These are phyloP conservation scores for Stenichneumon culpator DNA, from an alignment of 2,888 invertebrate genomes.

Conservation along the genomic window DNA sequence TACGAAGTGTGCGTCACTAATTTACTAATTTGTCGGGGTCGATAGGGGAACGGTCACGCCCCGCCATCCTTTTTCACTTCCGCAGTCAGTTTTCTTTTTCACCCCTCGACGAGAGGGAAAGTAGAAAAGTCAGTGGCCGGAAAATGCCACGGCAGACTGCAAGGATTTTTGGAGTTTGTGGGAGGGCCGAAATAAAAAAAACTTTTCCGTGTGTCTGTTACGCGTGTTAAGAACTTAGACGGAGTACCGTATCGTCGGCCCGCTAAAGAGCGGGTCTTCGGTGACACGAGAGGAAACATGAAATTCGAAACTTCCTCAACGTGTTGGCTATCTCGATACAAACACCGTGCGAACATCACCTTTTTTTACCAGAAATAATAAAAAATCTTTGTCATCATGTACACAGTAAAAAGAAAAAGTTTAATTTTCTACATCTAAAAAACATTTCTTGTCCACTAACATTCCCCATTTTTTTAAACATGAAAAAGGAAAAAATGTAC, in stretches of 20 bases:
- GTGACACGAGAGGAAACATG: slow-evolving; percentile 82
- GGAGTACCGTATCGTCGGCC: slow-evolving; percentile 45
- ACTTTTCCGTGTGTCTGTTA: slow-evolving; percentile 6
- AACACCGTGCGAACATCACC: slow-evolving; percentile 28
- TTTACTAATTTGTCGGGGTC: slow-evolving; percentile 59
- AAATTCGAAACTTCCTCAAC: slow-evolving; percentile 79
- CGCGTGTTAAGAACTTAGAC: slow-evolving; percentile 10
- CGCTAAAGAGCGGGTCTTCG: slow-evolving; percentile 40
- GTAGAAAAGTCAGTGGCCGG: slow-evolving; percentile 31
- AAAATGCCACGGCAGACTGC: background rate
- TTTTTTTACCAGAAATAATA: slow-evolving; percentile 7
- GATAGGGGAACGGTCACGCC: slow-evolving; percentile 54
- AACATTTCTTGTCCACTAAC: background rate
- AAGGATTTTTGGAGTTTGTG: slow-evolving; percentile 30
- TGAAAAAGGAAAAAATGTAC: background rate
- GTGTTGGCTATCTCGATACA: background rate
- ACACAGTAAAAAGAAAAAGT: background rate
- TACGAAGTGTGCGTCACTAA: slow-evolving; percentile 46
- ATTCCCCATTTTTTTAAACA: background rate
- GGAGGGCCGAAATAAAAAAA: slow-evolving; percentile 33
- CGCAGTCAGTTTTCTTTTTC: slow-evolving; percentile 46
- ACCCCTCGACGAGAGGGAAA: slow-evolving; percentile 30
- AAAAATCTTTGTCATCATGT: background rate
- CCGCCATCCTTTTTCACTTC: slow-evolving; percentile 59
- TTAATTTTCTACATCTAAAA: too few species aligned